Base-by-base conservation (phyloP, 2,113 vertebrate genomes). In the Aegithalos caudatus region DNA sequence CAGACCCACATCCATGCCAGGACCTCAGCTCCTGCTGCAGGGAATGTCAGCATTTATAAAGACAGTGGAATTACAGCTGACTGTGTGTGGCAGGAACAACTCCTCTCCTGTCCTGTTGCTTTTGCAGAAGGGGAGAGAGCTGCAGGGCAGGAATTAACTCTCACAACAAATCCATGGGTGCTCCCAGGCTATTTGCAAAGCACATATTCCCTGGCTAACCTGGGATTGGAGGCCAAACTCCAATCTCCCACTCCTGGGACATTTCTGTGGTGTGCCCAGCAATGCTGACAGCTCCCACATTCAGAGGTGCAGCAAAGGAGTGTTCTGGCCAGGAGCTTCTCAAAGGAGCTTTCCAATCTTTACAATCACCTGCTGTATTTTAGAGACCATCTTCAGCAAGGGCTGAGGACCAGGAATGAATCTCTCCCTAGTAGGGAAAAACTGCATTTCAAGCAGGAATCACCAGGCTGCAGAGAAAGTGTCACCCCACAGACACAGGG, bases 241-340 rank as follows among this genome's bases (percentile, higher is more conserved):
- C n/a, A n/a, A n/a, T n/a, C n/a, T n/a, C n/a, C 9, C 35, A 24
- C 21, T 48, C 14, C 57, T 47, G 42, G 5, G 35, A 21, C 13
- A 50, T 29, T 23, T 1, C 35, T 69, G 38, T 9, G 25, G 15
- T 20, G 17, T 1, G 4, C 35, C 50, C 12, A 5, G 72, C 1
- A 7, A 6, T 33, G 40, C 54, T 40, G 53, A 3, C 67, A 61
- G 56, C 45, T 78, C 88, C 60, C n/a, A n/a, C n/a, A n/a, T n/a
- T 9, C 61, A 0, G 0, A 35, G 13, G 10, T 3, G n/a, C 44
- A 57, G 50, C 47, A 57, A 21, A 14, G 2, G 21, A 56, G 61
- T n/a, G 47, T 13, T 90, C 31, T 15, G 56, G 28, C 20, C 45
- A 87, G 81, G 22, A 91, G 18, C 28, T 73, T 23, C 53, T 50